Percentiles rank a stretch among this genome's conserved stretches.
phyloP scores from a whole-genome alignment of 2,113 vertebrate species.

The Chaetodon trifascialis region DNA sequence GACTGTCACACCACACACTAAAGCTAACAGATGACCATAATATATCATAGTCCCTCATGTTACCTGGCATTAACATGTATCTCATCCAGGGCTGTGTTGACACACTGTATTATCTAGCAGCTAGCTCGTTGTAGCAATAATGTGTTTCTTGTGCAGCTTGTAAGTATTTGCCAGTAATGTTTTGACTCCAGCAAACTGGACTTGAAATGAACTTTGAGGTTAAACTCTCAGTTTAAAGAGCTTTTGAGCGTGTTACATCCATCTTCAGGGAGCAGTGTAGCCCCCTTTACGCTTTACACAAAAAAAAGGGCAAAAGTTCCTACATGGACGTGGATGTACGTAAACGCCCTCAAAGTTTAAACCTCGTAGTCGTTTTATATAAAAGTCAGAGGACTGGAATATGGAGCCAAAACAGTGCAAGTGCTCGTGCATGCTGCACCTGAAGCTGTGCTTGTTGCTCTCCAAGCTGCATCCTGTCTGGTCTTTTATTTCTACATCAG shows the following conservation, averaged over 20 bases:
- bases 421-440: neutral
- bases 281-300: neutral
- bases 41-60: neutral
- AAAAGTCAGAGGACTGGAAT: neutral
- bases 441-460: neutral
- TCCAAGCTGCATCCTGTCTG: neutral
- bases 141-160: neutral
- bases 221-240: neutral
- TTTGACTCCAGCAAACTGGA: neutral
- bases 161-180: neutral
- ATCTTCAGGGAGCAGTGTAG: neutral
- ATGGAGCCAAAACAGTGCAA: neutral
- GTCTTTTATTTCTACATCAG: conserved; percentile 23
- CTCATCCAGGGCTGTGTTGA: neutral
- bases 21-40: neutral
- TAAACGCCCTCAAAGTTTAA: neutral
- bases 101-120: neutral
- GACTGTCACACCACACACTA: neutral
- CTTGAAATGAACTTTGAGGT: conserved; percentile 1
- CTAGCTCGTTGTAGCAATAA: conserved; percentile 8
- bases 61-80: conserved; percentile 33
- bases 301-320: neutral
- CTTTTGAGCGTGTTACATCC: neutral
- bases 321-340: neutral
- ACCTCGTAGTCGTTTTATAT: neutral